A percentile compares a stretch with the other conserved stretches of the same genome.
These are phyloP conservation scores for Agraylea sexmaculata DNA, from an alignment of 1,140 invertebrate species.

Conservation along the genomic window DNA sequence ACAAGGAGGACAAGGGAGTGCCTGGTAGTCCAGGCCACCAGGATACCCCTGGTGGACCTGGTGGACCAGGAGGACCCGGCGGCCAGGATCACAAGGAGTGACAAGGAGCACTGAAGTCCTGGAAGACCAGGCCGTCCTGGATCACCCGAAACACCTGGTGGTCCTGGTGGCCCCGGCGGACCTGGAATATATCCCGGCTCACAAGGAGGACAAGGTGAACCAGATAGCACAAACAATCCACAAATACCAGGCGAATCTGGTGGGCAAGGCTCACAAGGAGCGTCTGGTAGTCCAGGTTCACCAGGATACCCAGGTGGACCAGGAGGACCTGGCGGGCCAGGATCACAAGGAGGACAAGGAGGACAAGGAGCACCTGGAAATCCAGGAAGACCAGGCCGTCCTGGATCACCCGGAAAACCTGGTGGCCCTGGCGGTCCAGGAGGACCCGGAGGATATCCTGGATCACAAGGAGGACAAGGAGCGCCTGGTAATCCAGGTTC, in stretches of 20 bases:
- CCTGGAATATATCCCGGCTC: constrained; percentile 4
- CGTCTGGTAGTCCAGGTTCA: not conserved
- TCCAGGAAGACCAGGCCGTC: constrained; percentile 1
- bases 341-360: constrained; percentile 12
- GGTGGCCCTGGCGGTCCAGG: not conserved
- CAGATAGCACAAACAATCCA: not conserved
- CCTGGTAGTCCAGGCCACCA: not conserved
- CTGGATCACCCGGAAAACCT: constrained; percentile 7
- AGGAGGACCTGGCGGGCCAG: constrained; percentile 1
- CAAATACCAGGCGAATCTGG: constrained; percentile 5
- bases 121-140: constrained; percentile 4
- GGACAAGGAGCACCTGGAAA: constrained; percentile 6
- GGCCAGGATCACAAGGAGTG: not conserved
- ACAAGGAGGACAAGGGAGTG: constrained; percentile 1
- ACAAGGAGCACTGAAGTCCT: not conserved
- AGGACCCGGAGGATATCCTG: not conserved
- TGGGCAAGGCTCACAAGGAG: constrained; percentile 11
- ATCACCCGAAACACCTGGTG: constrained; percentile 6
- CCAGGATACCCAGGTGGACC: not conserved
- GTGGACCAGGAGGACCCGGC: constrained; percentile 8
- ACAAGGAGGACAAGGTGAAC: constrained; percentile 5
- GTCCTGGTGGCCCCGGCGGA: constrained; percentile 11
- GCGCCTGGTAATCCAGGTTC: not conserved
- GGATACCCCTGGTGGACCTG: not conserved
- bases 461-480: not conserved